Evolutionary conservation across 2,888 invertebrate species (phyloP), one percentile per base, ranked within the genome.

Genomic region (Brachyptera risi): DNA sequence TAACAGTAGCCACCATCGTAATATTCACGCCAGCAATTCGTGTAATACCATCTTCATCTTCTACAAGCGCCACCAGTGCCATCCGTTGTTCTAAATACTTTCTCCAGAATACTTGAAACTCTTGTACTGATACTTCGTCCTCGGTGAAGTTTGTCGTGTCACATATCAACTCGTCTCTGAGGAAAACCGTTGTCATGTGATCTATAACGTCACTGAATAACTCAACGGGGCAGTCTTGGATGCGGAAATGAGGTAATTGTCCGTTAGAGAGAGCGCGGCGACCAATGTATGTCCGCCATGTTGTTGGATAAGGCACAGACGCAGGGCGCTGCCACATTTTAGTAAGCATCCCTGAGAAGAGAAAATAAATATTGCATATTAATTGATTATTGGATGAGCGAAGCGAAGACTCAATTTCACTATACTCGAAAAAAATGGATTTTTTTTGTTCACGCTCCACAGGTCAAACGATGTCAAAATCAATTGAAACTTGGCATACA

Each of bases 211-310:
- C 69, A 1, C 77, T 76, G 56, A 70, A 67, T 68, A 76, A 69
- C 9, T 80, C 79, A 1, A 74, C 75, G 0, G 79, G 77, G 11
- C 80, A 69, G 64, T 82, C 81, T 66, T 81, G 80, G 59, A 82
- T 71, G 5, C 78, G 78, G 64, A 76, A 80, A 69, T 77, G 77
- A 67, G 71, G 69, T 4, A 70, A 65, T 21, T 64, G 61, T 1
- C 73, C 72, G 60, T 72, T 68, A 0, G 69, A 67, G 31, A 68
- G 65, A 24, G 69, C 65, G 21, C 61, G 64, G 13, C 62, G 54
- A 1, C 75, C 74, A 3, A 74, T 68, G 68, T 80, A 80, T 3
- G 74, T 71, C 1, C 68, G 71, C 79, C 80, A 81, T 23, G 75
- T 73, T 0, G 72, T 72, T 0, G 80, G 79, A 63, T 72, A 73